Evolutionary conservation across 2,113 vertebrate species (phyloP).

Genomic region (Perognathus longimembris): DNA sequence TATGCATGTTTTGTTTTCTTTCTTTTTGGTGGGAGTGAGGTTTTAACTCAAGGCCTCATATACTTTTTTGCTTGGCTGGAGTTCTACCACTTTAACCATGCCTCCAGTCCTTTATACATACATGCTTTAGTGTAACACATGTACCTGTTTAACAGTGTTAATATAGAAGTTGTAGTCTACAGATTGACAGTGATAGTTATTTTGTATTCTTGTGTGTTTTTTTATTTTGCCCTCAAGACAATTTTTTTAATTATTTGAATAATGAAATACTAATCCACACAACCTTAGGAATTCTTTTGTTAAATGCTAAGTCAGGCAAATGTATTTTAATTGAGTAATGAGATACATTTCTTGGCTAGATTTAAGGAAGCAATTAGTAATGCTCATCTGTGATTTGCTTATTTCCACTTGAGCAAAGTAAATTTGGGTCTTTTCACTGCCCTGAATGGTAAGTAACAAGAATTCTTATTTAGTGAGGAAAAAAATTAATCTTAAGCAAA

Average conservation of each 20-base stretch:
- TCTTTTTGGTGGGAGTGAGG: too few species aligned
- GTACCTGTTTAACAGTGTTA: neutral
- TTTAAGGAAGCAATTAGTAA: slow-evolving; percentile 79
- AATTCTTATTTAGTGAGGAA: slow-evolving; percentile 53
- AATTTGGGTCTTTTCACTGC: slow-evolving; percentile 72
- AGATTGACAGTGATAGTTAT: neutral
- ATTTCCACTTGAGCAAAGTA: slow-evolving; percentile 77
- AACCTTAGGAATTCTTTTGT: slow-evolving; percentile 75
- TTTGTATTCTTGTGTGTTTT: neutral
- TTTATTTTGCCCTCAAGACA: slow-evolving; percentile 44
- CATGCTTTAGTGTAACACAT: neutral
- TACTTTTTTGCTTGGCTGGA: too few species aligned
- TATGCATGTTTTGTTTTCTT: neutral
- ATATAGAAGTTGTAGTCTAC: neutral
- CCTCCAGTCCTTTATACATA: too few species aligned
- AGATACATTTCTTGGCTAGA: slow-evolving; percentile 77
- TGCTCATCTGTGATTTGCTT: slow-evolving; percentile 67
- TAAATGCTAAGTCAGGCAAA: slow-evolving; percentile 76
- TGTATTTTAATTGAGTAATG: slow-evolving; percentile 74
- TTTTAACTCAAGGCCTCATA: too few species aligned
- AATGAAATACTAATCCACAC: slow-evolving; percentile 52
- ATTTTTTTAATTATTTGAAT: slow-evolving; percentile 54
- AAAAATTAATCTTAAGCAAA: slow-evolving; percentile 67
- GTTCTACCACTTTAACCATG: too few species aligned
- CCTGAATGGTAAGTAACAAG: slow-evolving; percentile 50